Evolutionary conservation across 2,113 vertebrate species (phyloP).

Genomic region (Cryptomyrus ogoouensis): DNA sequence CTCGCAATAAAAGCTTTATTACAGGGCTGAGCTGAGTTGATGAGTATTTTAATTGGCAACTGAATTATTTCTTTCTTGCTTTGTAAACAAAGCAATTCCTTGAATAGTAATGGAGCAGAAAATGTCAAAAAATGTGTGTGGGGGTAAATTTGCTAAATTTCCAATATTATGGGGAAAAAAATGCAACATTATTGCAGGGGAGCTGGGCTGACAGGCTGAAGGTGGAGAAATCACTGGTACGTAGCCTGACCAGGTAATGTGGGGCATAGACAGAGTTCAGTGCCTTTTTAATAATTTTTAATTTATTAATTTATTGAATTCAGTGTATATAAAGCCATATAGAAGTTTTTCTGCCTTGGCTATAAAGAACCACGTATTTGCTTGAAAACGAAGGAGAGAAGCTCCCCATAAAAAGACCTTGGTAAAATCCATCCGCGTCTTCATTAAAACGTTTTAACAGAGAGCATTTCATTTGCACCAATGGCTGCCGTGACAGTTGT

Average conservation of each 20-base stretch:
- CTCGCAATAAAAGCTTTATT: conserved; percentile 12
- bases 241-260: neutral
- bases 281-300: neutral
- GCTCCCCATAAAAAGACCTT: neutral
- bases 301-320: neutral
- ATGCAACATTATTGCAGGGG: neutral
- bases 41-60: conserved; percentile 13
- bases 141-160: neutral
- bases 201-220: neutral
- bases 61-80: conserved; percentile 11
- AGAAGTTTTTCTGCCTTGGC: neutral
- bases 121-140: neutral
- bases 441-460: neutral
- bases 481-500: neutral
- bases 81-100: conserved; percentile 20
- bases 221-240: neutral
- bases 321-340: neutral
- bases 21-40: neutral
- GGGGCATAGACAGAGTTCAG: neutral
- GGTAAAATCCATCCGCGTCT: neutral
- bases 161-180: neutral
- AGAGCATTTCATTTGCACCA: neutral
- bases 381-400: neutral
- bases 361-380: neutral
- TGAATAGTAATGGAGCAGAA: conserved; percentile 1